A percentile compares a stretch with the other conserved stretches of the same genome.
Conservation (phyloP, 2,113 vertebrate genomes). For the Plectropomus leopardus region DNA sequence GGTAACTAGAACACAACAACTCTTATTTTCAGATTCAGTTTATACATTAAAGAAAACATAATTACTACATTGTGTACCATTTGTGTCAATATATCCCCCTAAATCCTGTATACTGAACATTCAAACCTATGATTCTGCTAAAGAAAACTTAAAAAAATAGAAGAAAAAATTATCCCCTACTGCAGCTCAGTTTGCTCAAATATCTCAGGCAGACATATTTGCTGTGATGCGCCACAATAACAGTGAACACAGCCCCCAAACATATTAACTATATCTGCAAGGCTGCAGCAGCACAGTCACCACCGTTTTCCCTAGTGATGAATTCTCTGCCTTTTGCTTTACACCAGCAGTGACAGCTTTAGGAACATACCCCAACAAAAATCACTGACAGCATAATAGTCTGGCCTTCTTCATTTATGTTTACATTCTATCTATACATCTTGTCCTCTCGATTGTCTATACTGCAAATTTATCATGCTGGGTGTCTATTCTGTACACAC, state of each 20-base stretch:
- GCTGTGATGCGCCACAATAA: background rate
- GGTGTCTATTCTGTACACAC: too few species aligned
- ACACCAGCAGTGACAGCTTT: slow-evolving; percentile 1
- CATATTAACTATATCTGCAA: background rate
- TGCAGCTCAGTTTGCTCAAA: background rate
- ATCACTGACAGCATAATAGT: background rate
- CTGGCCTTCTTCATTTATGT: background rate
- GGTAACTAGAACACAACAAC: too few species aligned
- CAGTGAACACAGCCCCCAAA: background rate
- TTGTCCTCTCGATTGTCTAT: background rate
- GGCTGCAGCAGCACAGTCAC: background rate
- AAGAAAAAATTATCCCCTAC: background rate
- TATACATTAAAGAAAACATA: too few species aligned
- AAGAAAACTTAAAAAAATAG: too few species aligned
- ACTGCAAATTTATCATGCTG: background rate
- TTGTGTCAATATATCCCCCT: too few species aligned
- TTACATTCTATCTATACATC: background rate
- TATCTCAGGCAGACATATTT: background rate
- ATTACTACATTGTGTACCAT: too few species aligned
- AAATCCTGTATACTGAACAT: too few species aligned
- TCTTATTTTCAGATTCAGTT: too few species aligned
- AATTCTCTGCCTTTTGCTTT: slow-evolving; percentile 8
- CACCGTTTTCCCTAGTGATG: background rate
- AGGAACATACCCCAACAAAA: background rate
- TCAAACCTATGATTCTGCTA: too few species aligned